Percentiles rank a stretch among this genome's conserved stretches.
Conservation (phyloP, 2,888 invertebrate species). For the Elegia similella region DNA sequence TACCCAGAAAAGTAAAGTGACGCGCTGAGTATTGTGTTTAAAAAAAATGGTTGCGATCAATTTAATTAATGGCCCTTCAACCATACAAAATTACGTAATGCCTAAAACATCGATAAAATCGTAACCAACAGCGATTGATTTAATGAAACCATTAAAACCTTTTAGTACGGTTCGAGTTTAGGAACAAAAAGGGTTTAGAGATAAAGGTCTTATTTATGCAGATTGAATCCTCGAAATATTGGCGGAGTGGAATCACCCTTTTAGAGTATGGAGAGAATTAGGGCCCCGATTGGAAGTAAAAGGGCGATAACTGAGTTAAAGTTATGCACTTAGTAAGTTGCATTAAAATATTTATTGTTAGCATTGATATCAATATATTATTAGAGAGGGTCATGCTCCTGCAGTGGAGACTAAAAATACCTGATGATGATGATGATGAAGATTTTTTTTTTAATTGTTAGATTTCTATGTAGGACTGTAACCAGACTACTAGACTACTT, state of each 20-base stretch:
- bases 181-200: constrained; percentile 13
- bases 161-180: constrained; percentile 8
- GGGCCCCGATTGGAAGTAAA: background rate
- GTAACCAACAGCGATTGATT: background rate
- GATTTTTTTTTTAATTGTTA: no score
- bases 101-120: constrained; percentile 12
- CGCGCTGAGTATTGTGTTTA: no score
- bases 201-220: constrained; percentile 18
- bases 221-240: constrained; percentile 16
- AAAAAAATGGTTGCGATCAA: background rate
- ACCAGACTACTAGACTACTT: no score
- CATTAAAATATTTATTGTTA: background rate
- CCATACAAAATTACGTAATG: background rate
- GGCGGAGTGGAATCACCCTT: constrained; percentile 2
- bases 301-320: background rate
- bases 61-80: background rate
- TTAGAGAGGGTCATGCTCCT: no score
- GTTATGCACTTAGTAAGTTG: background rate
- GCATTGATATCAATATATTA: no score
- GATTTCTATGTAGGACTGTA: no score
- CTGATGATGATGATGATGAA: no score
- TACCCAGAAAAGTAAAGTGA: no score
- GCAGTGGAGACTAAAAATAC: no score
- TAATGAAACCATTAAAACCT: constrained; percentile 5
- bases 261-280: background rate